Evolutionary conservation across 2,888 invertebrate genomes (phyloP), one percentile per base, ranked within the genome.

Genomic region (Apamea anceps): DNA sequence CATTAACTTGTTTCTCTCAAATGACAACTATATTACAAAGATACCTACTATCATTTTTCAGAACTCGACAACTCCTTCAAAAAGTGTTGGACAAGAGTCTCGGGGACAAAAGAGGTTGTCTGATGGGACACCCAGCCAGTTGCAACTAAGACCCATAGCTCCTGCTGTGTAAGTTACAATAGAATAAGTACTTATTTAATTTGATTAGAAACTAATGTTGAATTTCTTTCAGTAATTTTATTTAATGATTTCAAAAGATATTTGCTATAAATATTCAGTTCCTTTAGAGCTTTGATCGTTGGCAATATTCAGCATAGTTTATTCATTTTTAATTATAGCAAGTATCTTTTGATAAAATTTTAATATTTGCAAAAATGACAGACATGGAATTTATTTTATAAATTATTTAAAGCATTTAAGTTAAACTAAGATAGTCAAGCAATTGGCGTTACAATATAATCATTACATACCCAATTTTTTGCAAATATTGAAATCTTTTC

Each of bases 61-160:
- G 96, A 95, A 91, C 85, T 84, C 95, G 0, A 87, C 94, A 0
- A 94, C 95, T 2, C 93, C 95, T 21, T 94, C 95, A 18, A 96
- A 96, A 89, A 95, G 91, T 84, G 86, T 94, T 51, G 89, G 91
- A 32, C 96, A 96, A 87, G 96, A 97, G 67, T 76, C 93, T 7
- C 90, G 97, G 75, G 96, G 96, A 4, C 96, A 96, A 82, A 97
- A 97, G 81, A 92, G 97, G 73, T 85, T 97, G 42, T 96, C 97
- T 0, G 97, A 97, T 82, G 97, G 96, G 0, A 94, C 96, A 0
- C 97, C 97, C 0, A 97, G 93, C 85, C 97, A 96, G 80, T 88
- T 97, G 63, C 97, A 97, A 87, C 87, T 97, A 18, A 90, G 97
- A 62, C 96, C 97, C 1, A 96, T 97, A 42, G 97, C 97, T 18